These are phyloP conservation scores for Pseudomyrmex concolor DNA, from an alignment of 1,140 invertebrate genomes.

Conservation along the genomic window DNA sequence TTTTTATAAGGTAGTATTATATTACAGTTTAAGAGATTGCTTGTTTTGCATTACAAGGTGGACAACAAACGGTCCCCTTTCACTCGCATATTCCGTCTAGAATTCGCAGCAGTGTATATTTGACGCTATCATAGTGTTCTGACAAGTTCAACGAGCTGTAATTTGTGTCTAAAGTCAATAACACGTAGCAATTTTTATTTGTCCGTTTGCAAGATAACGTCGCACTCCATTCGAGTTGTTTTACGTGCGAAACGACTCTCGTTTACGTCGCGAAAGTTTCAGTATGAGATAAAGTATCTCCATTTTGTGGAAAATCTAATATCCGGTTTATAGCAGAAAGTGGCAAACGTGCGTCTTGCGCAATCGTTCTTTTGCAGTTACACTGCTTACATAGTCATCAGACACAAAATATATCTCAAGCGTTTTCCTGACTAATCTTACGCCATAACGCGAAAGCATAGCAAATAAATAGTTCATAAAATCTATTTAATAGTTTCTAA, in stretches of 20 bases:
- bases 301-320: slow-evolving; percentile 1
- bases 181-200: slow-evolving; percentile 39
- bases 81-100: slow-evolving; percentile 30
- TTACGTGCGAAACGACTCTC: slow-evolving; percentile 13
- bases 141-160: slow-evolving; percentile 34
- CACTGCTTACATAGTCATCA: background rate
- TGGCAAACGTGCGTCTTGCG: slow-evolving; percentile 11
- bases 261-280: slow-evolving; percentile 25
- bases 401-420: background rate
- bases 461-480: slow-evolving; percentile 35
- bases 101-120: slow-evolving; percentile 27
- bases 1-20: slow-evolving; percentile 8
- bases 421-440: background rate
- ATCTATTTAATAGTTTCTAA: slow-evolving; percentile 6
- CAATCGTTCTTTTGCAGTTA: slow-evolving; percentile 19
- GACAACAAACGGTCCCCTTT: slow-evolving; percentile 34
- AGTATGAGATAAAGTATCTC: background rate
- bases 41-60: slow-evolving; percentile 31
- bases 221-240: background rate
- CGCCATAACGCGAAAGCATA: background rate
- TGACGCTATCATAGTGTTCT: slow-evolving; percentile 29
- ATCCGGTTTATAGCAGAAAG: slow-evolving; percentile 4
- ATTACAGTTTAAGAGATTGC: slow-evolving; percentile 12
- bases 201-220: slow-evolving; percentile 13
- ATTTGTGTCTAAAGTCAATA: slow-evolving; percentile 54